These are phyloP conservation scores for Leptinotarsa peninsularis DNA, from an alignment of 2,888 invertebrate species.

Conservation along the genomic window DNA sequence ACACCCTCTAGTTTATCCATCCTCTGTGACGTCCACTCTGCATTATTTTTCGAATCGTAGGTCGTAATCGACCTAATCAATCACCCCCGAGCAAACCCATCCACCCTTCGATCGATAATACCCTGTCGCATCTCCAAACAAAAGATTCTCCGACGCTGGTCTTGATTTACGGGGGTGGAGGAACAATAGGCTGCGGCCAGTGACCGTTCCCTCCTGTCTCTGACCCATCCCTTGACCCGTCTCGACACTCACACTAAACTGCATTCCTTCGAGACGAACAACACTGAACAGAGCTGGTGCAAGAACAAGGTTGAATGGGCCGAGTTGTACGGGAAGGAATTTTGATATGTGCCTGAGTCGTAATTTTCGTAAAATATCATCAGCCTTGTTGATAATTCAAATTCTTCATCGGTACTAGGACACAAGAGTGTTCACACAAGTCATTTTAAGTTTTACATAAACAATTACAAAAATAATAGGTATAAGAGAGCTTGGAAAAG, in stretches of 20 bases:
- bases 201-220: constrained; percentile 48
- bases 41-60: constrained; percentile 2
- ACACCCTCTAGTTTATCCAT: background rate
- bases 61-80: constrained; percentile 4
- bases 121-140: constrained; percentile 1
- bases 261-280: constrained; percentile 46
- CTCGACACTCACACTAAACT: constrained; percentile 51
- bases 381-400: no score
- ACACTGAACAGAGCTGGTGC: constrained; percentile 17
- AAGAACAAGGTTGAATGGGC: background rate
- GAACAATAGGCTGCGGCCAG: constrained; percentile 48
- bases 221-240: constrained; percentile 53
- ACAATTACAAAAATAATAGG: no score
- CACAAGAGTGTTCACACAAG: no score
- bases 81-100: constrained; percentile 5
- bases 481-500: no score
- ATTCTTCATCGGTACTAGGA: no score
- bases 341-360: background rate
- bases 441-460: no score
- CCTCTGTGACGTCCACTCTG: background rate
- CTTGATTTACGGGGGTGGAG: constrained; percentile 46
- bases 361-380: no score
- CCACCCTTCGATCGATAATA: background rate
- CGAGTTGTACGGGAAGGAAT: background rate
- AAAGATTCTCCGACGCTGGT: constrained; percentile 29